Percentiles rank a stretch among this genome's conserved stretches.
Conservation (phyloP, 1,140 invertebrate genomes). For the Drosophila repletoides region DNA sequence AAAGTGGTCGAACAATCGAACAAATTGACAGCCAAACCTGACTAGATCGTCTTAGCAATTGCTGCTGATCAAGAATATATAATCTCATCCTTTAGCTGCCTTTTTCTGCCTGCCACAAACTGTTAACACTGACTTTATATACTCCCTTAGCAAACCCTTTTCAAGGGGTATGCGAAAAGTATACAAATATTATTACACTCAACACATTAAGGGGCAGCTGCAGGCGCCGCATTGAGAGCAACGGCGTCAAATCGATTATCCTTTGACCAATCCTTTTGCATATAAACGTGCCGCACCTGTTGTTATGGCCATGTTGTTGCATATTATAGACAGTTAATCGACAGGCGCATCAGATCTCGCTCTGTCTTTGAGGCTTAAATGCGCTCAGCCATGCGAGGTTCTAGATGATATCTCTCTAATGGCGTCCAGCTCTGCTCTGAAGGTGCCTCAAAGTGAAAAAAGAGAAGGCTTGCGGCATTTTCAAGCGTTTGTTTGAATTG, state of each 20-base stretch:
- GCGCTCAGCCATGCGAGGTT: conserved; percentile 52
- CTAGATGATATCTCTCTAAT: conserved; percentile 64
- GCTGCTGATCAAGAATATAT: too few species aligned
- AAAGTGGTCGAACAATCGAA: too few species aligned
- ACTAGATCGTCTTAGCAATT: too few species aligned
- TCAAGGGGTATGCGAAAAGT: too few species aligned
- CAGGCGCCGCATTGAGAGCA: conserved; percentile 56
- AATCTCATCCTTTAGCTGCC: too few species aligned
- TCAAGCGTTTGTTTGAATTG: conserved; percentile 37
- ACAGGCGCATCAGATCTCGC: conserved; percentile 30
- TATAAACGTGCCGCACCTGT: conserved; percentile 72
- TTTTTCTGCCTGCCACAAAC: too few species aligned
- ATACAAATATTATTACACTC: not conserved
- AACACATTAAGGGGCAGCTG: conserved; percentile 71
- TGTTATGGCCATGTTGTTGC: conserved; percentile 48
- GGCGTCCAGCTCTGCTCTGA: conserved; percentile 46
- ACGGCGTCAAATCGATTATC: conserved; percentile 71
- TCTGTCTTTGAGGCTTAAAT: conserved; percentile 23
- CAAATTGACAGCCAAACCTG: too few species aligned
- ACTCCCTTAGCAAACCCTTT: too few species aligned
- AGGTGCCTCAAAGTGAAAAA: conserved; percentile 8
- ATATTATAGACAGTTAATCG: too few species aligned
- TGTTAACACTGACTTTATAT: too few species aligned
- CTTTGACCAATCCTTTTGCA: conserved; percentile 68
- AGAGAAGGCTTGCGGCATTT: conserved; percentile 7